A percentile compares a stretch with the other conserved stretches of the same genome.
Evolutionary conservation across 2,888 invertebrate genomes (phyloP).

Genomic region (Callimorpha dominula): DNA sequence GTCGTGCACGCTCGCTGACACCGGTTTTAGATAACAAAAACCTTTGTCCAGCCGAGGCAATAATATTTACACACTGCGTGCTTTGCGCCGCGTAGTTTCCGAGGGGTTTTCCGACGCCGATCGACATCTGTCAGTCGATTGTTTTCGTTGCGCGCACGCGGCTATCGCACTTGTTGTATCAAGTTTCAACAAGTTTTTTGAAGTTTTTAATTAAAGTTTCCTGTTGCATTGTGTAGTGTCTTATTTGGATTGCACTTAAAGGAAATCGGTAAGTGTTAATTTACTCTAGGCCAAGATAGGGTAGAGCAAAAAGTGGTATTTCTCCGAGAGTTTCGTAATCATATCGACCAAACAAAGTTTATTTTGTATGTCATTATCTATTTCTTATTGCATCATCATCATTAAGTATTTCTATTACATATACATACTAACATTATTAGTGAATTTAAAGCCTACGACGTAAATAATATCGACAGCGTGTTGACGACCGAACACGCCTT

Average conservation of each 20-base stretch:
- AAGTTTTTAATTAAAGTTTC: slow-evolving; percentile 61
- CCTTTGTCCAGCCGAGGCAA: slow-evolving; percentile 85
- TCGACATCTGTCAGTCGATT: slow-evolving; percentile 79
- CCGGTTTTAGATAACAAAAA: slow-evolving; percentile 85
- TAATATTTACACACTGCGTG: slow-evolving; percentile 83
- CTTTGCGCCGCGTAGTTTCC: slow-evolving; percentile 77
- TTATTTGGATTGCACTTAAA: slow-evolving; percentile 80
- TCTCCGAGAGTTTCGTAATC: slow-evolving; percentile 31
- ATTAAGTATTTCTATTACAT: slow-evolving; percentile 26
- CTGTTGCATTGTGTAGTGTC: slow-evolving; percentile 68
- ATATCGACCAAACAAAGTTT: slow-evolving; percentile 25
- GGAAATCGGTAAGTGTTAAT: slow-evolving; percentile 72
- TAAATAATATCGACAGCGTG: slow-evolving; percentile 8
- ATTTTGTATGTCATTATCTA: slow-evolving; percentile 31
- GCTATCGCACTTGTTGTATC: slow-evolving; percentile 71
- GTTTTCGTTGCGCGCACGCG: slow-evolving; percentile 83
- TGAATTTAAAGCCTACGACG: slow-evolving; percentile 3
- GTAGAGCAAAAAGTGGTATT: slow-evolving; percentile 22
- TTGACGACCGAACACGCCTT: not conserved
- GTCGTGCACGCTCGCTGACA: slow-evolving; percentile 76
- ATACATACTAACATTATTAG: slow-evolving; percentile 19
- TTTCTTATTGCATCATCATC: slow-evolving; percentile 42
- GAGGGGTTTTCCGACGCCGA: slow-evolving; percentile 83
- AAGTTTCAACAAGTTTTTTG: slow-evolving; percentile 80
- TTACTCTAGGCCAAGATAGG: slow-evolving; percentile 21